Evolutionary conservation across 2,888 invertebrate genomes (phyloP).

Genomic region (Chloroclysta siterata): DNA sequence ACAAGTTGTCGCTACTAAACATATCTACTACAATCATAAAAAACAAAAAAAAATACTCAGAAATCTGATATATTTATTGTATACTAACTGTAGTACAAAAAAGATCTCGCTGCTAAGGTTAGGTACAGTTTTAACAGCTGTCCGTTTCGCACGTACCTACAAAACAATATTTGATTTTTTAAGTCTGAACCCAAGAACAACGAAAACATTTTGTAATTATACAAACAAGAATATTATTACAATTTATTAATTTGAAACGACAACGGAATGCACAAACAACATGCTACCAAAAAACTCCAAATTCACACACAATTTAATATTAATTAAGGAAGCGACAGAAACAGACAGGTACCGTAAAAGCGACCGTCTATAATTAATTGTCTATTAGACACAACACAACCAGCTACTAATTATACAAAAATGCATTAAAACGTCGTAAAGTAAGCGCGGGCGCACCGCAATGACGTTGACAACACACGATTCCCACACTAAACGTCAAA

Average conservation of each 20-base stretch:
- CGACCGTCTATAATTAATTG: constrained; percentile 29
- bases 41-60: no score
- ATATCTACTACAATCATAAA: no score
- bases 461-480: constrained; percentile 23
- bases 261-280: constrained; percentile 4
- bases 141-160: no score
- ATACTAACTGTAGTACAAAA: no score
- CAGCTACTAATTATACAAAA: constrained; percentile 42
- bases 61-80: no score
- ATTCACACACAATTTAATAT: constrained; percentile 27
- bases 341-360: constrained; percentile 17
- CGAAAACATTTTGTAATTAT: no score
- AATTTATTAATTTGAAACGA: neutral
- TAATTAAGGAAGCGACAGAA: constrained; percentile 30
- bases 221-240: no score
- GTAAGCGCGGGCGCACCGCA: constrained; percentile 24
- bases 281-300: constrained; percentile 1
- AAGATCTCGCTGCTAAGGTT: no score
- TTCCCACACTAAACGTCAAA: constrained; percentile 44
- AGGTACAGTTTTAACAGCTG: no score
- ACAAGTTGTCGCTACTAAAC: constrained; percentile 1
- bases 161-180: no score
- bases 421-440: constrained; percentile 44
- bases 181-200: no score
- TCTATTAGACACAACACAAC: constrained; percentile 35